Evolutionary conservation across 2,113 vertebrate genomes (phyloP).

Genomic region (Capra hircus): DNA sequence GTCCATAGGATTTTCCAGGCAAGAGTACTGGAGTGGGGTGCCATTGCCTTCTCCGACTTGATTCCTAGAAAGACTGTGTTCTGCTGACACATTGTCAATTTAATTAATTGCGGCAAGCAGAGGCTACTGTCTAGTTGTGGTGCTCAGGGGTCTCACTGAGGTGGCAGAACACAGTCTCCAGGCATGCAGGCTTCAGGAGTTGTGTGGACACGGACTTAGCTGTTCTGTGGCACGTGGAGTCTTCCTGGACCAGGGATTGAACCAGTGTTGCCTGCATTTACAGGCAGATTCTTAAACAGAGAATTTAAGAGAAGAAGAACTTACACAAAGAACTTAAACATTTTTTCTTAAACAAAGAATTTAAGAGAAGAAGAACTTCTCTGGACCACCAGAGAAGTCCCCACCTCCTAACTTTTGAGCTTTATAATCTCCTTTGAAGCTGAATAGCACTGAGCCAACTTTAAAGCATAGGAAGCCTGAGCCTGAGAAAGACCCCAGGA

Average conservation of each 20-base stretch:
- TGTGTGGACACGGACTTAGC: not conserved
- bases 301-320: not conserved
- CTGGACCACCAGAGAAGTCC: not conserved
- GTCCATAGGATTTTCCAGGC: no score
- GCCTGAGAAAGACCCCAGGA: not conserved
- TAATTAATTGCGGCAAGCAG: rapidly evolving
- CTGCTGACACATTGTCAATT: not conserved
- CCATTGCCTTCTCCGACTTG: not conserved
- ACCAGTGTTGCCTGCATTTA: not conserved
- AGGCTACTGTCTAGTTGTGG: not conserved
- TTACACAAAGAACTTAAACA: not conserved
- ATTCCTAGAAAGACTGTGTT: not conserved
- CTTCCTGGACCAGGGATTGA: not conserved
- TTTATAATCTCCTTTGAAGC: not conserved
- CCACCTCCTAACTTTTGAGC: not conserved
- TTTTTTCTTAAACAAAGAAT: not conserved
- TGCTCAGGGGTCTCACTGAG: not conserved
- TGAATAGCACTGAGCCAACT: rapidly evolving
- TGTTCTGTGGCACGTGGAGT: not conserved
- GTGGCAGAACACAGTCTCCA: not conserved
- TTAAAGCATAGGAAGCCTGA: not conserved
- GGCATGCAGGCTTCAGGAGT: not conserved
- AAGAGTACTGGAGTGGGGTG: no score
- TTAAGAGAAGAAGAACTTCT: not conserved
- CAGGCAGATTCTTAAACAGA: not conserved